Evolutionary conservation across 2,888 invertebrate genomes (phyloP).

Genomic region (Caenorhabditis drosophilae): DNA sequence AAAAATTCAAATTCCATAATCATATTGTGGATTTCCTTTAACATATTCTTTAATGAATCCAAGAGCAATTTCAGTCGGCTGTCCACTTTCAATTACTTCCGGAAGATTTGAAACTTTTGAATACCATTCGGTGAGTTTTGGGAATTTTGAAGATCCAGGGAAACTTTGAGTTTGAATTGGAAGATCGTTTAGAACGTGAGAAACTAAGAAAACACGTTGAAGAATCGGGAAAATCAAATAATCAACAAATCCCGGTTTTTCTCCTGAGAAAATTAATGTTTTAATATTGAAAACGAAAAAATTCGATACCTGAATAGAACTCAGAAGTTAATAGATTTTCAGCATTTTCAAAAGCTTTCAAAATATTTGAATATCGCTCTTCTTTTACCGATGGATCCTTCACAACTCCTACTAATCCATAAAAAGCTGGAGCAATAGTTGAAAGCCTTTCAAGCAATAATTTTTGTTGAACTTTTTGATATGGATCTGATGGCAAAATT

Average conservation of each 20-base stretch:
- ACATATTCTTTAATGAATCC: conserved; percentile 18
- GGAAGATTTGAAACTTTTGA: conserved; percentile 18
- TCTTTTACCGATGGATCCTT: conserved; percentile 28
- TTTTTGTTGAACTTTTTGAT: conserved; percentile 78
- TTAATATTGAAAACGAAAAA: no score
- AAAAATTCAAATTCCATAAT: conserved; percentile 24
- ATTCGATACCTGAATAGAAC: conserved; percentile 51
- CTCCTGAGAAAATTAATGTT: conserved; percentile 7
- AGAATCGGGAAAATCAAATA: conserved; percentile 28
- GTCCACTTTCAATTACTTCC: conserved; percentile 26
- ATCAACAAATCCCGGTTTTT: conserved; percentile 27
- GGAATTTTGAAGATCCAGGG: conserved; percentile 14
- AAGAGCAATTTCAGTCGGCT: conserved; percentile 15
- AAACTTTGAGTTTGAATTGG: conserved; percentile 9
- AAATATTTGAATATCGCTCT: conserved; percentile 32
- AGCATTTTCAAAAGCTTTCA: conserved; percentile 42
- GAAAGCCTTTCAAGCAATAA: conserved; percentile 77
- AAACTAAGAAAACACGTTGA: conserved; percentile 15
- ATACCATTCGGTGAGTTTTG: conserved; percentile 21
- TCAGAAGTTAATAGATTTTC: conserved; percentile 45
- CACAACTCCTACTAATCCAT: conserved; percentile 18
- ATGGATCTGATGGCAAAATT: conserved; percentile 77
- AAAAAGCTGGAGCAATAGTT: conserved; percentile 39
- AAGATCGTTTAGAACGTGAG: conserved; percentile 9
- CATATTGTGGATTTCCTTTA: conserved; percentile 19